A percentile compares a stretch with the other conserved stretches of the same genome.
phyloP scores from a whole-genome alignment of 2,888 invertebrate genomes.

The Eupithecia insigniata region DNA sequence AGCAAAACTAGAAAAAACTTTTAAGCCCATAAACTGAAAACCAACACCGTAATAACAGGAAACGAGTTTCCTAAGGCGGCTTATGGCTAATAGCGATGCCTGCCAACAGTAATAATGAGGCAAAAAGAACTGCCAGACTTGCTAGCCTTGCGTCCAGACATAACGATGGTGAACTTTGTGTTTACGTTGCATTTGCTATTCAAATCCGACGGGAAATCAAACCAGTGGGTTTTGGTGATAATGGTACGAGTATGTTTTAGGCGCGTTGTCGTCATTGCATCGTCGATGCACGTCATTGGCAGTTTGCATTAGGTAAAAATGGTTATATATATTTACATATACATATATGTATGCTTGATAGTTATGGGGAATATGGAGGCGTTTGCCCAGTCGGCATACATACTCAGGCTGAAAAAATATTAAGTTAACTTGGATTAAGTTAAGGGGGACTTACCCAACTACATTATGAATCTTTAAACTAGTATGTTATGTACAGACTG shows the following conservation, averaged over 20 bases:
- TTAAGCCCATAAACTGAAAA: not conserved
- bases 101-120: slow-evolving; percentile 5
- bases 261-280: not conserved
- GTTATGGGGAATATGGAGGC: too few relatives aligned
- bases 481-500: too few relatives aligned
- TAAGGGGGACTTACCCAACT: not conserved
- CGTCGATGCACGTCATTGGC: not conserved
- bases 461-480: too few relatives aligned
- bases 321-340: too few relatives aligned
- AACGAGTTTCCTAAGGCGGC: not conserved
- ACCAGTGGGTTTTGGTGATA: not conserved
- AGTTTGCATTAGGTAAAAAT: not conserved
- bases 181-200: slow-evolving; percentile 5
- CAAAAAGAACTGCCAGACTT: slow-evolving; percentile 3
- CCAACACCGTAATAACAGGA: not conserved
- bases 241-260: not conserved
- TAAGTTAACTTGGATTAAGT: too few relatives aligned
- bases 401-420: not conserved
- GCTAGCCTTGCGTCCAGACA: slow-evolving; percentile 13
- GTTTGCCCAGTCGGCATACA: not conserved
- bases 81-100: slow-evolving; percentile 1
- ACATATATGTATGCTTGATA: too few relatives aligned
- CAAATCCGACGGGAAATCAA: not conserved
- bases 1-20: not conserved
- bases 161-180: not conserved